Percentiles rank a stretch among this genome's conserved stretches.
Evolutionary conservation across 2,113 vertebrate genomes (phyloP).

Genomic region (Alosa alosa): DNA sequence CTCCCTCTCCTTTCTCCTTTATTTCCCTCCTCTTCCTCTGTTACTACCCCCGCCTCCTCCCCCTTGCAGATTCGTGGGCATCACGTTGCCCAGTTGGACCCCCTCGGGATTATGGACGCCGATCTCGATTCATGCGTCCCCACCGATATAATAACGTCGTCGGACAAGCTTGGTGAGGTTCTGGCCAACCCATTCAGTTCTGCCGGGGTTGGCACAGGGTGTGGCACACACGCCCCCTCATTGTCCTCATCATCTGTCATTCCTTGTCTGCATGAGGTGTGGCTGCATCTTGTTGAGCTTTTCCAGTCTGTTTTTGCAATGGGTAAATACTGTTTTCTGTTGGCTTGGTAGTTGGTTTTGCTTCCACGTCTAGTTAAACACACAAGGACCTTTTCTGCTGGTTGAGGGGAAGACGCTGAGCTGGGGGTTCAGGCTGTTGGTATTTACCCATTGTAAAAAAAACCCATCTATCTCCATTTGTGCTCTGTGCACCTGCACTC

Average conservation of each 20-base stretch:
- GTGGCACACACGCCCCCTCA: neutral
- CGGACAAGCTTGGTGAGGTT: conserved; percentile 90
- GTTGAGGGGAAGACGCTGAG: neutral
- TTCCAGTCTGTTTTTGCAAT: conserved; percentile 33
- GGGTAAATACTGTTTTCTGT: conserved; percentile 17
- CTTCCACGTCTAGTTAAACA: neutral
- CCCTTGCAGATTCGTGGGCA: conserved; percentile 83
- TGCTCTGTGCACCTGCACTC: neutral
- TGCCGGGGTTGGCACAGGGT: neutral
- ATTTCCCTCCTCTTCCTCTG: conserved; percentile 23
- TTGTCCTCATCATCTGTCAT: neutral
- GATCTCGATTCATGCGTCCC: conserved; percentile 86
- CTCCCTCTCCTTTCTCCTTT: neutral
- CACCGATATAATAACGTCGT: conserved; percentile 85
- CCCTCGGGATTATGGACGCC: conserved; percentile 87
- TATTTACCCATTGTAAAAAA: neutral
- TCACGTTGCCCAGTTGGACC: conserved; percentile 86
- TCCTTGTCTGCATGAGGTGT: conserved; percentile 28
- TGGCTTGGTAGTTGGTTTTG: neutral
- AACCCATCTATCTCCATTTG: neutral
- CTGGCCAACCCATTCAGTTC: conserved; percentile 35
- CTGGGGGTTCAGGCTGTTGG: neutral
- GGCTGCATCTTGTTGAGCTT: neutral
- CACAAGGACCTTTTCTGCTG: neutral
- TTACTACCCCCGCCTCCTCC: conserved; percentile 45